Base-by-base conservation (phyloP, 2,888 invertebrate genomes). In the Leistus spinibarbis region DNA sequence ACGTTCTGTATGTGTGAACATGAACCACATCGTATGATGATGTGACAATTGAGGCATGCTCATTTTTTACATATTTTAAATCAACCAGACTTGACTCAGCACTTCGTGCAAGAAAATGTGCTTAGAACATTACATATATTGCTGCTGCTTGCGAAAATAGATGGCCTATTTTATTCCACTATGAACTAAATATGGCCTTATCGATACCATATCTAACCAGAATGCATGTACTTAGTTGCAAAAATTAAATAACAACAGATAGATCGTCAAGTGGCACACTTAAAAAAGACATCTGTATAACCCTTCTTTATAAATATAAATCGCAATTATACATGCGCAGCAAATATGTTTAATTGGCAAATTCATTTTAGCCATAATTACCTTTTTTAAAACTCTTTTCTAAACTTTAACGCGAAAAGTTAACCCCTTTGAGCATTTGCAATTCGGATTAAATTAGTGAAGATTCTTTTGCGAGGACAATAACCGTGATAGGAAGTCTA, bases 11-110 rank as follows among this genome's bases (percentile, higher is more conserved):
- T 24, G 22, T 24, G 27, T 24, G 64, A 64, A 24, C 64, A 64
- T 40, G 40, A 40, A 40, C 40, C 40, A 40, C 7, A 40, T 64
- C 19, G 60, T 64, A 13, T 22, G 63, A 54, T 67, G 54, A 56
- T 69, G 23, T 20, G 22, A 60, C 69, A 24, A 69, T 69, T 69
- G 24, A 69, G 62, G 40, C 63, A 70, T 60, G 69, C 19, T 69
- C 62, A 62, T 70, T 60, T 69, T 64, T 70, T 70, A 62, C 62
- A 53, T 63, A 69, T 57, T 60, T 62, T 53, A 9, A 22, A 40
- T 63, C 62, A 24, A 62, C n/a, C n/a, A 64, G 23, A 40, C 63
- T 53, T 63, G 63, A 70, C n/a, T 62, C 70, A 70, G 70, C 70
- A 62, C 60, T 69, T 69, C n/a, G n/a, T 56, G 4, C 10, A 40